Percentiles rank a stretch among this genome's conserved stretches.
Conservation (phyloP, 2,888 invertebrate genomes). For the Conomelus anceps region DNA sequence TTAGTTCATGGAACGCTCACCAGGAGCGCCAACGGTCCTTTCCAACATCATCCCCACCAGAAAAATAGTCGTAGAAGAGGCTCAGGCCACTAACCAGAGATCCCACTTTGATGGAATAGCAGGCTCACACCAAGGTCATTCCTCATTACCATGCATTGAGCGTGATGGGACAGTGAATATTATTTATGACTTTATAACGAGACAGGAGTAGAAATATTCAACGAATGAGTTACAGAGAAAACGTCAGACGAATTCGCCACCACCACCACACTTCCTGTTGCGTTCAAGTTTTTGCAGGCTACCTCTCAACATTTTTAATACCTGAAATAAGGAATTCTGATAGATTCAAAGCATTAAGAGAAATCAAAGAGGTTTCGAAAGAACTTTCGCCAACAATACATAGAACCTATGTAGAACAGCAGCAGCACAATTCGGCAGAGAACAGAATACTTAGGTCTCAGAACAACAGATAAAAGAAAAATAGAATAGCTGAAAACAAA, state of each 20-base stretch:
- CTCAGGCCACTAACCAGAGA: not conserved
- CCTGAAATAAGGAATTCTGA: not conserved
- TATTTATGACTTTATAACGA: not conserved
- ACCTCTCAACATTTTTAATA: no score
- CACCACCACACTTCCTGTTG: not conserved
- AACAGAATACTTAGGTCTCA: no score
- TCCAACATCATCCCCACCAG: constrained; percentile 38
- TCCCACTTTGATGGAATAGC: not conserved
- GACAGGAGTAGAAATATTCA: not conserved
- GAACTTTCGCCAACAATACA: no score
- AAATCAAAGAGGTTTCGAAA: no score
- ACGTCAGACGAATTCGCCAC: not conserved
- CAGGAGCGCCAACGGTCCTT: constrained; percentile 33
- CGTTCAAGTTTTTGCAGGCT: not conserved
- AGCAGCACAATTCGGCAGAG: no score
- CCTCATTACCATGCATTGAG: not conserved
- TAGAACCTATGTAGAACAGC: no score
- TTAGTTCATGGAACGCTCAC: constrained; percentile 35
- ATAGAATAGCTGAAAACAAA: no score
- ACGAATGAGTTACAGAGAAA: not conserved
- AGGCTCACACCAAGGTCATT: not conserved
- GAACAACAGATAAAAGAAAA: no score
- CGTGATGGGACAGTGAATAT: not conserved
- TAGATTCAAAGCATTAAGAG: no score
- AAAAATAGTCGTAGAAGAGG: not conserved